Conservation (phyloP, 2,797 vertebrate species). For the Pseudochromis fuscus region DNA sequence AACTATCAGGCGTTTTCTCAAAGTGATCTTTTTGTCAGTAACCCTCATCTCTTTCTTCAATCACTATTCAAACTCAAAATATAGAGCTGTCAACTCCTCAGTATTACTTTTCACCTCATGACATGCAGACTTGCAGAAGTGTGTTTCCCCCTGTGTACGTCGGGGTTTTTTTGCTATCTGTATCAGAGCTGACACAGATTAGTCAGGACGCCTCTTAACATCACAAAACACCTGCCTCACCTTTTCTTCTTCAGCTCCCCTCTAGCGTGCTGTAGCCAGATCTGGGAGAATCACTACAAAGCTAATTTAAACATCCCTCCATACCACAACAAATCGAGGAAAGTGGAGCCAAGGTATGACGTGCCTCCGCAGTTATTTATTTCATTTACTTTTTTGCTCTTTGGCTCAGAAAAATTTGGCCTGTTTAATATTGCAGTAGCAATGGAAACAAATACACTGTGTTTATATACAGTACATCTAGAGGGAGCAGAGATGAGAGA, state of each 20-base stretch:
- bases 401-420: constrained; percentile 30
- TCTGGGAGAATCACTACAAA: constrained; percentile 40
- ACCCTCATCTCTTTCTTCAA: neutral
- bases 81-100: neutral
- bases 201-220: constrained; percentile 16
- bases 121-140: neutral
- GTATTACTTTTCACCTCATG: neutral
- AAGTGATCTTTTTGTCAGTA: neutral
- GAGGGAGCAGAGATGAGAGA: constrained; percentile 38
- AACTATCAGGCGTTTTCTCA: neutral
- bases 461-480: constrained; percentile 25
- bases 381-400: constrained; percentile 43
- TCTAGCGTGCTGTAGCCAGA: constrained; percentile 12
- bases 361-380: constrained; percentile 32
- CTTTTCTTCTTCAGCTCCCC: constrained; percentile 12
- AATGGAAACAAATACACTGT: constrained; percentile 34
- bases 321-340: constrained; percentile 36
- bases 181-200: constrained; percentile 41
- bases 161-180: constrained; percentile 20
- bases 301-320: constrained; percentile 38
- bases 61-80: constrained; percentile 2
- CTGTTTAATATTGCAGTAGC: constrained; percentile 15
- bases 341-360: constrained; percentile 40
- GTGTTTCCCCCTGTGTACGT: neutral
- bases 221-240: constrained; percentile 21